These are phyloP conservation scores for Rhinichthys osculus DNA, from an alignment of 2,797 vertebrate genomes.

Conservation along the genomic window DNA sequence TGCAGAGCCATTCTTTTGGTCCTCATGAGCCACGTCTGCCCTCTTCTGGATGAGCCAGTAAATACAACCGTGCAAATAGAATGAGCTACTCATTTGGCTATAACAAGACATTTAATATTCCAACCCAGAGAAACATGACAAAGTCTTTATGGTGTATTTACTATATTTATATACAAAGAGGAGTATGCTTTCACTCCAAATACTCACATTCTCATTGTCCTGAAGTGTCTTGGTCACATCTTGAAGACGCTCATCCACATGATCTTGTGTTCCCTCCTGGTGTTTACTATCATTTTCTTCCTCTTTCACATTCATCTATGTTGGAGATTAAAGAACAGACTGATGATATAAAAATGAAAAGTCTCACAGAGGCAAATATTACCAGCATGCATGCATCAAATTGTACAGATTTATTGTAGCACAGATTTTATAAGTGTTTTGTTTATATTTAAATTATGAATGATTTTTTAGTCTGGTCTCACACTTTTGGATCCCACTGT, in stretches of 20 bases:
- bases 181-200: not conserved
- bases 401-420: not conserved
- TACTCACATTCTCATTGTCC: conserved; percentile 82
- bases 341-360: not conserved
- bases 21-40: conserved; percentile 77
- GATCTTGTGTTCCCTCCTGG: conserved; percentile 80
- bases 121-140: not conserved
- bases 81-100: conserved; percentile 87
- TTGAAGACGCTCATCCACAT: conserved; percentile 69
- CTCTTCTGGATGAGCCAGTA: conserved; percentile 71
- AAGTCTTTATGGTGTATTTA: not conserved
- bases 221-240: conserved; percentile 80
- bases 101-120: not conserved
- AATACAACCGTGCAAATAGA: conserved; percentile 61
- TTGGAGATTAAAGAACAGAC: not conserved
- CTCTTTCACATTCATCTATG: conserved; percentile 62
- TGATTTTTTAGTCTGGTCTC: not conserved
- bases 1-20: conserved; percentile 76
- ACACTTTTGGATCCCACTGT: not conserved
- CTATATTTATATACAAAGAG: not conserved
- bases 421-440: not conserved
- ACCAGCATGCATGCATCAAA: not conserved
- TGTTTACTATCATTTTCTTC: conserved; percentile 85
- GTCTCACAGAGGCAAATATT: not conserved
- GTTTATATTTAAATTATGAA: not conserved